phyloP scores from a whole-genome alignment of 1,140 invertebrate species.

The Drosophila quadrilineata region DNA sequence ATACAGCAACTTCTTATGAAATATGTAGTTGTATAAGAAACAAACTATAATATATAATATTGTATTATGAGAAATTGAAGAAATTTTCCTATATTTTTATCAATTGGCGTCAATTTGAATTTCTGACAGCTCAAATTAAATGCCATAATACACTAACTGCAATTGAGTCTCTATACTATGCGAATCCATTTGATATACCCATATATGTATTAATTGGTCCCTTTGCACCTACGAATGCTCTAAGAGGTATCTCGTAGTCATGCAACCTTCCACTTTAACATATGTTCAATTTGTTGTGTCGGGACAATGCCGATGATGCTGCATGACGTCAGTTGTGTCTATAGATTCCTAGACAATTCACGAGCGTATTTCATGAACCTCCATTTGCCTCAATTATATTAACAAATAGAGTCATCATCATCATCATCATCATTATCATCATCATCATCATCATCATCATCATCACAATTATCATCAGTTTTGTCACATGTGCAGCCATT shows the following conservation, averaged over 20 bases:
- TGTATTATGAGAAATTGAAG: no score
- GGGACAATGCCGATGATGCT: background rate
- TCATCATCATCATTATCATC: background rate
- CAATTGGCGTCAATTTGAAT: slow-evolving; percentile 64
- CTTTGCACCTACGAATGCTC: no score
- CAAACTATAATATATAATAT: no score
- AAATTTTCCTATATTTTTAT: no score
- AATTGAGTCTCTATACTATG: slow-evolving; percentile 20
- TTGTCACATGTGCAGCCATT: slow-evolving; percentile 40
- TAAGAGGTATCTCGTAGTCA: no score
- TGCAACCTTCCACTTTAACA: background rate
- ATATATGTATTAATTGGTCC: no score
- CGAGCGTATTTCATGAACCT: slow-evolving; percentile 37
- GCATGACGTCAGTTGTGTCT: slow-evolving; percentile 34
- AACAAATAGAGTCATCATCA: slow-evolving; percentile 5
- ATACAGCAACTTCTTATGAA: no score
- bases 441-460: background rate
- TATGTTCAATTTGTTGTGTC: slow-evolving; percentile 6
- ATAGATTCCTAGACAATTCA: no score
- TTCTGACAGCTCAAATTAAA: slow-evolving; percentile 36
- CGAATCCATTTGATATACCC: no score
- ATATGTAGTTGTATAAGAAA: no score
- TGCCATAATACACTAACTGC: slow-evolving; percentile 17
- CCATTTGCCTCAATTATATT: slow-evolving; percentile 40
- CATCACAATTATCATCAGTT: background rate